phyloP scores from a whole-genome alignment of 2,888 invertebrate genomes.

The Tubulanus polymorphus region DNA sequence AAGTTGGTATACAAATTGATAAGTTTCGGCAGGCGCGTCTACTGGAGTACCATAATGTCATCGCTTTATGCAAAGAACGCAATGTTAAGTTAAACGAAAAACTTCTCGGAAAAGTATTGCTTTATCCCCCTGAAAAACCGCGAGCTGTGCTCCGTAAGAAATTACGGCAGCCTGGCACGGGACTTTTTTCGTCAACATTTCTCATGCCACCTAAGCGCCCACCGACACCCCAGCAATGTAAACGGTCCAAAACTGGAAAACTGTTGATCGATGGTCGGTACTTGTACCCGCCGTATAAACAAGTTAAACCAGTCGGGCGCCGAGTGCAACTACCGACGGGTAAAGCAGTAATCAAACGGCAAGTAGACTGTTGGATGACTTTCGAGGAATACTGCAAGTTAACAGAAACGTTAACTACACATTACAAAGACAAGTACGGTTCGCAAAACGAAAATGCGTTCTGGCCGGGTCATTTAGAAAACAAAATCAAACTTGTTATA shows the following conservation, averaged over 20 bases:
- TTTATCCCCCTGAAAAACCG: constrained; percentile 37
- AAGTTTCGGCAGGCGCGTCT: constrained; percentile 40
- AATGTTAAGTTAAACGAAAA: constrained; percentile 30
- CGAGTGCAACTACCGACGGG: constrained; percentile 45
- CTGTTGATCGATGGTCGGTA: constrained; percentile 33
- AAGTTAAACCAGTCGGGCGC: constrained; percentile 23
- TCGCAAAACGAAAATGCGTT: constrained; percentile 30
- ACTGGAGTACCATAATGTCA: constrained; percentile 38
- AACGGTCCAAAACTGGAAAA: constrained; percentile 31
- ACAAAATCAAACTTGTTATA: constrained; percentile 43
- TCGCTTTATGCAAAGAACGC: constrained; percentile 32
- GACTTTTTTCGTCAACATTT: constrained; percentile 28
- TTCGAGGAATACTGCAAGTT: constrained; percentile 47
- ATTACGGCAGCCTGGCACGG: constrained; percentile 30
- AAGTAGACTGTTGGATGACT: constrained; percentile 48
- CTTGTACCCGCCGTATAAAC: constrained; percentile 28
- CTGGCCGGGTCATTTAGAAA: constrained; percentile 48
- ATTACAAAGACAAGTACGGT: constrained; percentile 30
- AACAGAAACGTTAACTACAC: constrained; percentile 31
- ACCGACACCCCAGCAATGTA: constrained; percentile 31
- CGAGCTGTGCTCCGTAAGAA: constrained; percentile 24
- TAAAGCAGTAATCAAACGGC: constrained; percentile 33
- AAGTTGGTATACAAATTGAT: constrained; percentile 33
- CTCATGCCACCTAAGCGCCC: constrained; percentile 31
- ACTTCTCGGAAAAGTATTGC: constrained; percentile 39